Evolutionary conservation across 2,888 invertebrate species (phyloP), one percentile per base, ranked within the genome.

Genomic region (Miltochrista miniata): DNA sequence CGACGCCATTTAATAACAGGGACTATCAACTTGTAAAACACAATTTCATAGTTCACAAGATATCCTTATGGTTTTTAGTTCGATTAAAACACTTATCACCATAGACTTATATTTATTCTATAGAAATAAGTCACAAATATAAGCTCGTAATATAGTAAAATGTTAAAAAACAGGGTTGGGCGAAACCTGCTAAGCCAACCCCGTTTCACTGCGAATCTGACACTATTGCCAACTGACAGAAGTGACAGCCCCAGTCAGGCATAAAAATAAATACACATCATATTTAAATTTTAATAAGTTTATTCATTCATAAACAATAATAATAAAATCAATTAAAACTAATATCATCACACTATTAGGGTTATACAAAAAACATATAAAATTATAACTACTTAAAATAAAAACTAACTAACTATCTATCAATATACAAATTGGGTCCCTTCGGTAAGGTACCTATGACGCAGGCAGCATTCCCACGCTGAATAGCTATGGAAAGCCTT

Each of bases 1-100:
- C 64, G 72, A 82, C 87, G 90, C 90, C 90, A 90, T 90, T 87
- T 79, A 70, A 70, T 73, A 69, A 76, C 72, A 74, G 62, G 63
- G 56, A 59, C 66, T 59, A 69, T 68, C 63, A 75, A 79, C 76
- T 81, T 81, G 76, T 80, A 74, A 80, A 64, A 60, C 72, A 73
- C 71, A 61, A 74, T 77, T 76, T 74, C 72, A 75, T 73, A 59
- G 64, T 61, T 71, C 76, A 76, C 68, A 49, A 56, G 57, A 54
- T 68, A 53, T 65, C 45, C 57, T 60, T 67, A 49, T 43, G 56
- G 38, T 54, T 36, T 31, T 46, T 57, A 40, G 36, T 44, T 35
- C 58, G 66, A 56, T 58, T 45, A 47, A 58, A 66, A 70, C 72
- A 80, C 61, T 72, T 70, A 74, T 48, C 61, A 64, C 64, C 73